These are phyloP conservation scores for Hydrochoerus hydrochaeris DNA, from an alignment of 2,113 vertebrate genomes.

Conservation along the genomic window DNA sequence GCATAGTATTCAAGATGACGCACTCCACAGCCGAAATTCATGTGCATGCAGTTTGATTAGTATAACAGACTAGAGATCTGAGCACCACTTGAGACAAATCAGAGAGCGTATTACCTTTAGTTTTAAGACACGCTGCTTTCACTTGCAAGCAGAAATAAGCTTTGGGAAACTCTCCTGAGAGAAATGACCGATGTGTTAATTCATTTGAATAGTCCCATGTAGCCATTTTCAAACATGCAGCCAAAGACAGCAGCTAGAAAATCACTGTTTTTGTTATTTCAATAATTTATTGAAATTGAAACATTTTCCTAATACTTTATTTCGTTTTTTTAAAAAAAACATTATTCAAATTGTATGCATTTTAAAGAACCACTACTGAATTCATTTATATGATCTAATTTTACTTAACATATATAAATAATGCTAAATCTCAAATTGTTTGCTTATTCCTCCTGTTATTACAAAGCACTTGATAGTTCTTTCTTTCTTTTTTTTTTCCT, in stretches of 20 bases:
- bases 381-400: neutral
- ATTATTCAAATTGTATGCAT: neutral
- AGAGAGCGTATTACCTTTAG: conserved; percentile 17
- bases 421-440: conserved; percentile 9
- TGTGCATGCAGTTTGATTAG: neutral
- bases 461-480: neutral
- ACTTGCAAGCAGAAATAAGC: conserved; percentile 2
- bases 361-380: neutral
- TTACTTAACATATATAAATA: neutral
- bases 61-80: neutral
- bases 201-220: neutral
- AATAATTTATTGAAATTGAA: neutral
- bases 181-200: conserved; percentile 4
- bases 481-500: too few species aligned
- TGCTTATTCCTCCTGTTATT: neutral
- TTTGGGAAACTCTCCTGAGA: neutral
- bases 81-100: neutral
- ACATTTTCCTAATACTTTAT: neutral
- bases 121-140: conserved; percentile 44
- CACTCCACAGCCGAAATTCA: neutral
- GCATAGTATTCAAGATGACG: neutral
- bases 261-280: neutral
- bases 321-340: neutral
- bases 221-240: conserved; percentile 40
- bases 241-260: neutral